Conservation (phyloP, 2,797 vertebrate species). For the Acanthis flammea region DNA sequence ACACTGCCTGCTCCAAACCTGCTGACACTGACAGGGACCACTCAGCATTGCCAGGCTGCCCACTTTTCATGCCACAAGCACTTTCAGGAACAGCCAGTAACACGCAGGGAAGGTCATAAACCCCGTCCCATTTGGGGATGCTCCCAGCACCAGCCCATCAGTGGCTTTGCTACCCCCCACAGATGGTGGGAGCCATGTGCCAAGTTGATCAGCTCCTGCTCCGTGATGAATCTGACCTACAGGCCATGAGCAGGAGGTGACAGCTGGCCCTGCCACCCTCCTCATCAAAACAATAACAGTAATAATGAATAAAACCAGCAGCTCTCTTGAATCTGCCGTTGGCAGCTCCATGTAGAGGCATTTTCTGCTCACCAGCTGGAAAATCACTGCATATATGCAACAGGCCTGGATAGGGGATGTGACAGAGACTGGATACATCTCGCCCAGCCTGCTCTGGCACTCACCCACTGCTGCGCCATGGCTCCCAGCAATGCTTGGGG, state of each 20-base stretch:
- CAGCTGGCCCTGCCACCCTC: neutral
- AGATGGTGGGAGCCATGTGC: neutral
- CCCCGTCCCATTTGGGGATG: fast-evolving
- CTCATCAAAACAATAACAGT: neutral
- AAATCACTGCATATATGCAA: neutral
- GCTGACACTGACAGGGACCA: fast-evolving
- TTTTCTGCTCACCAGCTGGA: neutral
- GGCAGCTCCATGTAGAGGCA: neutral
- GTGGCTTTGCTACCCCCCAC: neutral
- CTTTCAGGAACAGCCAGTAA: neutral
- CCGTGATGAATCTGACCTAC: neutral
- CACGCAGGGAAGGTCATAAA: neutral
- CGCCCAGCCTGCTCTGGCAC: neutral
- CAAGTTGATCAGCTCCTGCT: fast-evolving
- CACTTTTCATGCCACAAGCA: fast-evolving
- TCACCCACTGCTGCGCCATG: fast-evolving
- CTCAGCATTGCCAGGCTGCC: neutral
- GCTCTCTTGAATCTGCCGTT: neutral
- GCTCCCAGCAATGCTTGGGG: neutral
- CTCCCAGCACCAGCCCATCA: neutral
- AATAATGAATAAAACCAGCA: neutral
- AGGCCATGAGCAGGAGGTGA: neutral
- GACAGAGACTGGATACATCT: neutral
- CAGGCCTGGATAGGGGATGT: neutral
- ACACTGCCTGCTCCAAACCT: neutral